Base-by-base conservation (phyloP, 2,888 invertebrate species). In the Trachelus iudaicus region DNA sequence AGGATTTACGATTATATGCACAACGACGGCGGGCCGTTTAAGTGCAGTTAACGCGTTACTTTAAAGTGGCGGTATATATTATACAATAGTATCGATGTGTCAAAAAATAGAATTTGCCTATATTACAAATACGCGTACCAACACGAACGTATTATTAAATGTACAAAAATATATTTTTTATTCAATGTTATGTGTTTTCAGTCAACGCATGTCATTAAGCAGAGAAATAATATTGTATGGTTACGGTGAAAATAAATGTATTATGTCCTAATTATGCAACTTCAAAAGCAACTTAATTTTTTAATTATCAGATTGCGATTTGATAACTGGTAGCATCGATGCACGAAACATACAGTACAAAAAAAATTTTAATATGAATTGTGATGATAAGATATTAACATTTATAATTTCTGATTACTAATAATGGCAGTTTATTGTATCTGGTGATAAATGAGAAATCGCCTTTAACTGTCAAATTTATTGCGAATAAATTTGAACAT, bases 1-100 rank as follows among this genome's bases (percentile, higher is more conserved):
- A 89, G 83, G 93, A 93, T 80, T 73, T 91, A 78, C 83, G 82
- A 82, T 80, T 80, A 75, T 89, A 83, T 56, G 77, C 82, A 68
- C 90, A 90, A 81, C 87, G 86, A 78, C 84, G 87, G 73, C 77
- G 86, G 75, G 82, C 84, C 75, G 84, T 86, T 34, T 86, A 75
- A 85, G 75, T 35, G 34, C 69, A 69, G 23, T 69, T 69, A 9
- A 15, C 12, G 31, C 9, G 15, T 31, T 11, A 33, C 71, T 11
- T 4, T 31, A 33, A 33, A 56, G 23, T 9, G 23, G 9, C 23
- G 23, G 23, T 56, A 56, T 56, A 56, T 56, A 56, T 9, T 56
- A 23, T 56, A 56, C 23, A 56, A 56, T 56, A 56, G 56, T 23
- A 56, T 56, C 56, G 23, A 56, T 56, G 56, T 56, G 56, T 56